Evolutionary conservation across 2,888 invertebrate genomes (phyloP).

Genomic region (Heliconius erato): DNA sequence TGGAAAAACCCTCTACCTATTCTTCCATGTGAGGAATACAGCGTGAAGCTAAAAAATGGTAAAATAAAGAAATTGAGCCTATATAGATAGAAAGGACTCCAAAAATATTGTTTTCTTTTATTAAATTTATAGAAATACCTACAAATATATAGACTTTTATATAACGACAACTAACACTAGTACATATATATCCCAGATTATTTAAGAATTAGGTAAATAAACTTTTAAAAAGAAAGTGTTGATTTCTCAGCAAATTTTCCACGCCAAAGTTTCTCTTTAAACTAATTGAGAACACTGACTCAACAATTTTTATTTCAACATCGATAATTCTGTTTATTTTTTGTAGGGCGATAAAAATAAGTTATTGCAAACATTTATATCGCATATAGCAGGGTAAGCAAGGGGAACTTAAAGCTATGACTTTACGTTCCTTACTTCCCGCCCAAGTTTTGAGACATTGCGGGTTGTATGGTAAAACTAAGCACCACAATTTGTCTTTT

Average conservation of each 20-base stretch:
- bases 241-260: constrained; percentile 15
- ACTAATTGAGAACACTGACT: constrained; percentile 24
- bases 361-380: neutral
- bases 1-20: too few relatives aligned
- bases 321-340: constrained; percentile 22
- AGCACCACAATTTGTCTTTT: too few relatives aligned
- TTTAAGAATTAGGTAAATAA: constrained; percentile 1
- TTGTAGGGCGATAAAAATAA: neutral
- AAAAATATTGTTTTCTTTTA: too few relatives aligned
- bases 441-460: neutral
- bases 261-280: constrained; percentile 15
- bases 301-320: constrained; percentile 21
- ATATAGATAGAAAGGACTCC: too few relatives aligned
- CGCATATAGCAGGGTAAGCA: too few relatives aligned
- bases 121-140: neutral
- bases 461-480: too few relatives aligned
- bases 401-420: neutral
- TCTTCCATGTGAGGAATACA: too few relatives aligned
- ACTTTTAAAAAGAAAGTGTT: neutral
- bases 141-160: neutral
- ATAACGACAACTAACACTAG: neutral
- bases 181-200: neutral
- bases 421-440: neutral
- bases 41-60: too few relatives aligned
- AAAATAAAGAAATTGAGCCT: too few relatives aligned